Evolutionary conservation across 2,797 vertebrate species (phyloP), one percentile per base, ranked within the genome.

Genomic region (Gymnothorax reevesii): DNA sequence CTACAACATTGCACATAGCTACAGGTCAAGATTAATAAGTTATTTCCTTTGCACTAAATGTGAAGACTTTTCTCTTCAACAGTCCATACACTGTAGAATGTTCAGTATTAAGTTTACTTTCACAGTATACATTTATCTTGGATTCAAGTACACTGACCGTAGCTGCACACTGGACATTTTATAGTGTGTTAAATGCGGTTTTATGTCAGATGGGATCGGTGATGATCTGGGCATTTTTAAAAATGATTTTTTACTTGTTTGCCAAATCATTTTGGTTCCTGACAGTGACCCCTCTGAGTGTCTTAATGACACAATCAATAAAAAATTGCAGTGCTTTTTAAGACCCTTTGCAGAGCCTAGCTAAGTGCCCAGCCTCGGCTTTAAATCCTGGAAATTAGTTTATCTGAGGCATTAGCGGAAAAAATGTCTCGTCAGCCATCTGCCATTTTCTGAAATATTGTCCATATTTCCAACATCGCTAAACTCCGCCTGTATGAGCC

Each of bases 361-460:
- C 97, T 98, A 98, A 97, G 97, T 98, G 97, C 96, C 97, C 95
- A 94, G 95, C 95, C 93, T 96, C 96, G 94, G 94, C 97, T 97
- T 96, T 99, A 99, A 98, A 99, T 99, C 98, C 97, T 96, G 94
- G 89, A 95, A 97, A 97, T 97, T 98, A 97, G 98, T 99, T 99
- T 99, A 99, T 99, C 97, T 98, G 97, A 97, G 97, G 97, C 96
- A 96, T 98, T 98, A 98, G 98, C 97, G 97, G 97, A 97, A 97
- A 99, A 99, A 98, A 98, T 98, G 98, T 97, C 96, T 97, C 97
- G 97, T 99, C 98, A 99, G 98, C 98, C 98, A 97, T 98, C 97
- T 99, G 98, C 97, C 98, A 98, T 96, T 96, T 97, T 97, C 96
- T 97, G 97, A 98, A 97, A 96, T 96, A 95, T 96, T 97, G 96